Evolutionary conservation across 2,888 invertebrate species (phyloP).

Genomic region (Horisme vitalbata): DNA sequence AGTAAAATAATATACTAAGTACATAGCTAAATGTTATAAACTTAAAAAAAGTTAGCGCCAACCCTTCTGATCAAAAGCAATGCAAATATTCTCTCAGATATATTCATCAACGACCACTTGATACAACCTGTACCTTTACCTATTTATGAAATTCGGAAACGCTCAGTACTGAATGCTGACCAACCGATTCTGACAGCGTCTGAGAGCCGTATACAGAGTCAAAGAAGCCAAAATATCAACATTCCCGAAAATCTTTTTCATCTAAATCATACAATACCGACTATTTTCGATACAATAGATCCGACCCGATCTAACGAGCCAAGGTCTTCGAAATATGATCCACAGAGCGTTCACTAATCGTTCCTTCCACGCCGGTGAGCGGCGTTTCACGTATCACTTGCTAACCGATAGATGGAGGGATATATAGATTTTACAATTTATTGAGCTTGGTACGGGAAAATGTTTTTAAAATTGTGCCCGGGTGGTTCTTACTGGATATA

Average conservation of each 20-base stretch:
- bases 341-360: slow-evolving; percentile 65
- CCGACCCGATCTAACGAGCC: slow-evolving; percentile 35
- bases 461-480: background rate
- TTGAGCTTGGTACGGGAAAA: slow-evolving; percentile 18
- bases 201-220: too few relatives aligned
- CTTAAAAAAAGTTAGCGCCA: too few relatives aligned
- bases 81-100: too few relatives aligned
- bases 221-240: slow-evolving; percentile 4
- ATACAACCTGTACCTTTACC: too few relatives aligned
- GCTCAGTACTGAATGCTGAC: too few relatives aligned
- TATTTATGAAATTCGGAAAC: too few relatives aligned
- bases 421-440: slow-evolving; percentile 43
- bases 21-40: too few relatives aligned
- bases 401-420: slow-evolving; percentile 47
- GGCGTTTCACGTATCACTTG: slow-evolving; percentile 68
- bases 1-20: too few relatives aligned
- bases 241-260: slow-evolving; percentile 6
- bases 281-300: slow-evolving; percentile 26
- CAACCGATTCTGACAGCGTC: too few relatives aligned
- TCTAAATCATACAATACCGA: slow-evolving; percentile 14
- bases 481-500: too few relatives aligned
- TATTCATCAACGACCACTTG: too few relatives aligned
- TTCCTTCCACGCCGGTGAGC: slow-evolving; percentile 61
- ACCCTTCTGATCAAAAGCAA: too few relatives aligned
- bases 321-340: slow-evolving; percentile 56